phyloP scores from a whole-genome alignment of 2,797 vertebrate species.

The Parotocinclus haroldoi region DNA sequence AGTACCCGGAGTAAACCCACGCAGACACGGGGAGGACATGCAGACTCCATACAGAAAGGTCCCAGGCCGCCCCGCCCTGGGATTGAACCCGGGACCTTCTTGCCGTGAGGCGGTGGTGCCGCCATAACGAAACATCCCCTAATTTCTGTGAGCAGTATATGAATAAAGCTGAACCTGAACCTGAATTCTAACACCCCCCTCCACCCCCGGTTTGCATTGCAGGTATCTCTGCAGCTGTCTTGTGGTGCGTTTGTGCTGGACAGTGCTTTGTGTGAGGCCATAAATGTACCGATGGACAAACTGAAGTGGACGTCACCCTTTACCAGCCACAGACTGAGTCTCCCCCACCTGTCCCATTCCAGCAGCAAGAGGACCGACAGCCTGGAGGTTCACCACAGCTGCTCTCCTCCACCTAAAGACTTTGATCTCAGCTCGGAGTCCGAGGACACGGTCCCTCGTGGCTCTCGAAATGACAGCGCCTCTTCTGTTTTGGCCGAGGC shows the following conservation, averaged over 20 bases:
- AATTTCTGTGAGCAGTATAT: too few species aligned
- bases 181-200: too few species aligned
- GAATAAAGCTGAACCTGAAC: too few species aligned
- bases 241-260: conserved; percentile 85
- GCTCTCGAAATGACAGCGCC: conserved; percentile 44
- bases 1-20: too few species aligned
- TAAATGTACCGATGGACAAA: conserved; percentile 89
- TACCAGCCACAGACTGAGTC: conserved; percentile 79
- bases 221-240: conserved; percentile 89
- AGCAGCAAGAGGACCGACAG: conserved; percentile 58
- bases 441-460: conserved; percentile 42
- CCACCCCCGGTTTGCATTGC: conserved; percentile 23
- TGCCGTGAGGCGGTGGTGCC: too few species aligned
- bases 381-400: conserved; percentile 27
- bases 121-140: too few species aligned
- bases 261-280: conserved; percentile 75
- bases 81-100: too few species aligned
- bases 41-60: too few species aligned
- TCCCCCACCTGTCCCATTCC: conserved; percentile 68
- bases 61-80: too few species aligned
- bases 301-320: conserved; percentile 95
- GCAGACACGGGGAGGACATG: too few species aligned
- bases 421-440: conserved; percentile 34
- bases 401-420: conserved; percentile 12
- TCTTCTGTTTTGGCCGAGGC: conserved; percentile 54